Percentiles rank a stretch among this genome's conserved stretches.
Conservation (phyloP, 2,797 vertebrate genomes). For the Coccyzus lansbergi region DNA sequence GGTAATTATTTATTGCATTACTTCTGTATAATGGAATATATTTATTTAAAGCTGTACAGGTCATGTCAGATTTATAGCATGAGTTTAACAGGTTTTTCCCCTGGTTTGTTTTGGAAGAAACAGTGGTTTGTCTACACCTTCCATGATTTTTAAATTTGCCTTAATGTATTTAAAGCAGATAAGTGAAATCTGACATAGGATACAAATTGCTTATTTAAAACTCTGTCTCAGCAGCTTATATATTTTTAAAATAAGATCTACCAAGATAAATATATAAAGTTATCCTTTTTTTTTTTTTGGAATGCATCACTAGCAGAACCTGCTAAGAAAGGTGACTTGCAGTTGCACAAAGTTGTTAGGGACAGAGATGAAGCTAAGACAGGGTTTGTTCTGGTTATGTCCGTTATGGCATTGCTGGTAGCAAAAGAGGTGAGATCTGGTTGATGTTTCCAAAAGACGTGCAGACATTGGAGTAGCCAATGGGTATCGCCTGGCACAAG, state of each 20-base stretch:
- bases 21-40: neutral
- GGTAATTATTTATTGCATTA: neutral
- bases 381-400: too few species aligned
- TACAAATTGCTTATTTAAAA: neutral
- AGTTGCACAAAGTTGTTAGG: neutral
- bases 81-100: neutral
- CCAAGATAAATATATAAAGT: accelerated
- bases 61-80: neutral
- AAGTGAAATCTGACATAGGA: neutral
- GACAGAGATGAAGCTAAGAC: neutral
- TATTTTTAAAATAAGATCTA: neutral
- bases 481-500: neutral
- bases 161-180: neutral
- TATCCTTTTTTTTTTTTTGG: neutral
- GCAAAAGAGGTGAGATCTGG: too few species aligned
- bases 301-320: accelerated
- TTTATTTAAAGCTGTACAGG: neutral
- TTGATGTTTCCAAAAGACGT: neutral
- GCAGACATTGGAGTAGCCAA: neutral
- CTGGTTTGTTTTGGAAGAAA: neutral
- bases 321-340: neutral
- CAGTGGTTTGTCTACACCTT: accelerated
- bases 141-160: neutral
- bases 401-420: too few species aligned
- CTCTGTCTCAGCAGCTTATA: neutral